phyloP scores from a whole-genome alignment of 2,113 vertebrate species.

The Galbula dea region DNA sequence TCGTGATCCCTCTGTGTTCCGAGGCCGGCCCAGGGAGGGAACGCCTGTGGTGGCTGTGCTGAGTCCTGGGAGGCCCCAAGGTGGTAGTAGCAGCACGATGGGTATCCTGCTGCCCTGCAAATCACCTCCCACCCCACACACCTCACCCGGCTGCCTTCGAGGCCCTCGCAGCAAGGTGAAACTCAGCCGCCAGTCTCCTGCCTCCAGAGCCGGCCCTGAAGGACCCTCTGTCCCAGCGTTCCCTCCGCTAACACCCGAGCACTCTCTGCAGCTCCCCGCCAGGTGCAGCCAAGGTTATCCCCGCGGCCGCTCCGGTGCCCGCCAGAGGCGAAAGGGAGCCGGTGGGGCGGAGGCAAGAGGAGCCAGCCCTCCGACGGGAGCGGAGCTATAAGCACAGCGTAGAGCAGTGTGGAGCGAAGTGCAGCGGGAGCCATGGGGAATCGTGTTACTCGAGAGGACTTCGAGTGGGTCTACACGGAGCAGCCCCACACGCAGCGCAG shows the following conservation, averaged over 20 bases:
- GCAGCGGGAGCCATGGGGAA: constrained; percentile 79
- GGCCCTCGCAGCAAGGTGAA: not conserved
- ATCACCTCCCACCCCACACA: fast-evolving
- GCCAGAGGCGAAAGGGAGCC: not conserved
- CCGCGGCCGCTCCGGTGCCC: not conserved
- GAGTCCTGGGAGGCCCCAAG: not conserved
- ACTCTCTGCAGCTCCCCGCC: no score
- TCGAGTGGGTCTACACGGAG: constrained; percentile 97
- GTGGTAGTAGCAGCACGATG: not conserved
- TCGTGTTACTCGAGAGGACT: constrained; percentile 80
- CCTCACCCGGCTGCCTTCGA: not conserved
- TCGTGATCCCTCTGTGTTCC: not conserved
- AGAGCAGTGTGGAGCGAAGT: not conserved
- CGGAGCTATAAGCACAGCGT: not conserved
- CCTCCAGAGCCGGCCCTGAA: not conserved
- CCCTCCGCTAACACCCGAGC: no score
- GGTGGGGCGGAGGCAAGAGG: not conserved
- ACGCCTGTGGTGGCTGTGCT: not conserved
- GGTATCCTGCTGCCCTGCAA: not conserved
- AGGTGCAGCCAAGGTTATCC: not conserved
- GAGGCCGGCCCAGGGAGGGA: not conserved
- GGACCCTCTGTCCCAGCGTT: fast-evolving
- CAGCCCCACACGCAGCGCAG: constrained; percentile 94
- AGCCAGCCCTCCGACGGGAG: not conserved
- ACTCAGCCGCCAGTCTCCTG: not conserved